Conservation (phyloP, 2,888 invertebrate genomes). For the Clostera curtula region DNA sequence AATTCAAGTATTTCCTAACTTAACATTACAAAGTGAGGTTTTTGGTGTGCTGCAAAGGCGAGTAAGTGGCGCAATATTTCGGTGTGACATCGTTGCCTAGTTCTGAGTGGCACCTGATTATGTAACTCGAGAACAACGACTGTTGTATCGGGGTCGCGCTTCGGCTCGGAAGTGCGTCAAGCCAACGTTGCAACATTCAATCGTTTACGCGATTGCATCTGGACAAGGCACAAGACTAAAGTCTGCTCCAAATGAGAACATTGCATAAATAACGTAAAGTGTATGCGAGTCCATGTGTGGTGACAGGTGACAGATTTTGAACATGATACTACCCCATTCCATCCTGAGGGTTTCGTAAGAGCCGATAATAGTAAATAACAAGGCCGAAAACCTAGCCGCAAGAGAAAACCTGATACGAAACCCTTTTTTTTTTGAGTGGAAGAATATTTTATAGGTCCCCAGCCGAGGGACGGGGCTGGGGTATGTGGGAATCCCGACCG, state of each 20-base stretch:
- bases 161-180: conserved; percentile 52
- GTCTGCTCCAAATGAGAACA: neutral
- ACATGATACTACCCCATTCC: too few relatives aligned
- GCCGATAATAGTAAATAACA: too few relatives aligned
- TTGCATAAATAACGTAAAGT: neutral
- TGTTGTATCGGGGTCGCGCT: conserved; percentile 62
- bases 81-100: conserved; percentile 73
- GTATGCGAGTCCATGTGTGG: too few relatives aligned
- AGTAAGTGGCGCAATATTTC: conserved; percentile 69
- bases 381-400: too few relatives aligned
- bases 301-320: too few relatives aligned
- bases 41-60: conserved; percentile 22
- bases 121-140: conserved; percentile 66
- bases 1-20: conserved; percentile 17
- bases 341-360: too few relatives aligned
- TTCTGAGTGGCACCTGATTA: conserved; percentile 64
- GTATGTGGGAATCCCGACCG: too few relatives aligned
- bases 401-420: too few relatives aligned
- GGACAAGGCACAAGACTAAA: conserved; percentile 7
- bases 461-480: too few relatives aligned
- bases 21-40: conserved; percentile 17
- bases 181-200: conserved; percentile 30
- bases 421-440: too few relatives aligned
- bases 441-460: too few relatives aligned
- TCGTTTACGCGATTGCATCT: conserved; percentile 21